Evolutionary conservation across 2,888 invertebrate species (phyloP), one percentile per base, ranked within the genome.

Genomic region (Oscheius onirici): DNA sequence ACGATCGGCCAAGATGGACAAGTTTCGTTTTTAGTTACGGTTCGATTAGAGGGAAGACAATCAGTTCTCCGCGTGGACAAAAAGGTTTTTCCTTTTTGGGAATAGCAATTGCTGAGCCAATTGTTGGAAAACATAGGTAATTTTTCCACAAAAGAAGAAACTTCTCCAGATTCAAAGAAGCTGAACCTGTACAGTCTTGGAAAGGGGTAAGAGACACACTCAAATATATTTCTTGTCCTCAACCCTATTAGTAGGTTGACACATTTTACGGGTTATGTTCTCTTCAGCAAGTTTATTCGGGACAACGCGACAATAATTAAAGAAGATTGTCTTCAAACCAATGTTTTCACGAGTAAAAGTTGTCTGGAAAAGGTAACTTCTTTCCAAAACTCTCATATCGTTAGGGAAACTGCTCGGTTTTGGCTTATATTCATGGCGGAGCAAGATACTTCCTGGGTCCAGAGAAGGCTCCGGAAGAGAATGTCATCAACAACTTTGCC

Each of bases 361-460:
- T 77, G 77, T 49, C 6, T 74, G 61, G 3, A 63, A 22, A 61
- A 43, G 40, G 74, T 71, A 1, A 6, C 10, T 24, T 11, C 22
- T 13, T 28, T 26, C 3, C 34, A 8, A 34, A 26, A 28, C 28
- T 6, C 13, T 34, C 5, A 34, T 67, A 71, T 63, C 60, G 3
- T 34, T 34, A 76, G 76, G 71, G 67, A 20, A 73, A 73, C 51
- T 77, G 77, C n/a, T 55, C 77, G 0, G 75, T 75, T 1, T 63
- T 78, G 69, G 54, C 74, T 11, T 68, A 66, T 6, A n/a, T 75
- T 11, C 78, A 78, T 49, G 75, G 78, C 2, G 78, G 78, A 57
- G 51, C 55, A 0, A 61, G 43, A 26, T 11, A 68, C 3, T 70
- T 66, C 17, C 72, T 69, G 24, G 75, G 75, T 0, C 69, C 75